Percentiles rank a stretch among this genome's conserved stretches.
These are phyloP conservation scores for Apis dorsata DNA, from an alignment of 1,140 invertebrate species.

Conservation along the genomic window DNA sequence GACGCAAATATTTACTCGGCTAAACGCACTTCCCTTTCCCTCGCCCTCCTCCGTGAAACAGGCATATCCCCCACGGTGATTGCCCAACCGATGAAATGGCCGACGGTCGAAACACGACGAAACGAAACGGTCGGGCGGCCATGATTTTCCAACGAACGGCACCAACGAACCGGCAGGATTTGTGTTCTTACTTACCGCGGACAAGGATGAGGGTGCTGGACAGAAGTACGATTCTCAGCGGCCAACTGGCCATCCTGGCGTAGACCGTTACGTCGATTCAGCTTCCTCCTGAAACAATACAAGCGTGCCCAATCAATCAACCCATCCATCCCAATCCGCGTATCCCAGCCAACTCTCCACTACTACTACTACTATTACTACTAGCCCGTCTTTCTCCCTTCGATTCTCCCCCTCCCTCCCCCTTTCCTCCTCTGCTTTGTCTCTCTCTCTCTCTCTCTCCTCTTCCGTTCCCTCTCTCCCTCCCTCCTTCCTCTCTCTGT, in stretches of 20 bases:
- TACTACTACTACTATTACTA: too few species aligned
- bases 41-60: background rate
- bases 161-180: slow-evolving; percentile 19
- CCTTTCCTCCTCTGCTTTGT: background rate
- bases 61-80: background rate
- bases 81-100: slow-evolving; percentile 32
- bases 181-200: slow-evolving; percentile 74
- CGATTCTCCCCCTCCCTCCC: background rate
- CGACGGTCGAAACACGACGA: slow-evolving; percentile 33
- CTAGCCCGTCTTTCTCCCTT: slow-evolving; percentile 33
- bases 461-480: background rate
- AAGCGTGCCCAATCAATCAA: slow-evolving; percentile 75
- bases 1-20: slow-evolving; percentile 47
- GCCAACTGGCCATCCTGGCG: slow-evolving; percentile 78
- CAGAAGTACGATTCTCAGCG: slow-evolving; percentile 76
- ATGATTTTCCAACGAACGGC: slow-evolving; percentile 34
- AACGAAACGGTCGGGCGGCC: slow-evolving; percentile 2
- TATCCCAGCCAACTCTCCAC: slow-evolving; percentile 45
- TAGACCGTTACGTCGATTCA: slow-evolving; percentile 80
- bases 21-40: slow-evolving; percentile 37
- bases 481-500: background rate
- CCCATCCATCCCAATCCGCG: slow-evolving; percentile 58
- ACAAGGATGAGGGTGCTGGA: slow-evolving; percentile 78
- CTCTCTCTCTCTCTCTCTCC: background rate
- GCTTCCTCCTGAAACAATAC: slow-evolving; percentile 77